phyloP scores from a whole-genome alignment of 2,888 invertebrate genomes.

The Apeira syringaria region DNA sequence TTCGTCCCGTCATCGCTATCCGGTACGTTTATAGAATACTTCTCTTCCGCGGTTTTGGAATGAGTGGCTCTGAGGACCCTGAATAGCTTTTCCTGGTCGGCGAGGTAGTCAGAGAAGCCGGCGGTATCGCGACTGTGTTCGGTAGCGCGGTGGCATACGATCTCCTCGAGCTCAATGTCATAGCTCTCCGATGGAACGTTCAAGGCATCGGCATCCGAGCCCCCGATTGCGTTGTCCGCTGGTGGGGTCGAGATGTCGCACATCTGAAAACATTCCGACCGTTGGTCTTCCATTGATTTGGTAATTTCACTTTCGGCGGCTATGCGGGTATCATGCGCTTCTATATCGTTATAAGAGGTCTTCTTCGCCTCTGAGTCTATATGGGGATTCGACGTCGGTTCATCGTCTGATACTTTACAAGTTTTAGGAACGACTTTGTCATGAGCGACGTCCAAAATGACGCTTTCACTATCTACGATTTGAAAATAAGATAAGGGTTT shows the following conservation, averaged over 20 bases:
- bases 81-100: constrained; percentile 49
- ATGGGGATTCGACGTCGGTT: constrained; percentile 5
- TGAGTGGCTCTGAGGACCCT: constrained; percentile 38
- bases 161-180: constrained; percentile 36
- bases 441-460: constrained; percentile 7
- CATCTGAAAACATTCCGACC: constrained; percentile 34
- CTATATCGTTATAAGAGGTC: constrained; percentile 13
- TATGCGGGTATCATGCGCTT: constrained; percentile 22
- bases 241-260: constrained; percentile 19
- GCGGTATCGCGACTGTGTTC: constrained; percentile 27
- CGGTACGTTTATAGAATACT: constrained; percentile 16
- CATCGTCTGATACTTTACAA: constrained; percentile 7
- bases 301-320: constrained; percentile 24
- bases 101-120: constrained; percentile 47
- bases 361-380: constrained; percentile 11
- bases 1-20: constrained; percentile 24
- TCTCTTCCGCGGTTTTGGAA: constrained; percentile 13
- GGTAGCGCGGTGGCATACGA: constrained; percentile 28
- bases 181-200: constrained; percentile 9
- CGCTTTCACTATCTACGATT: constrained; percentile 16
- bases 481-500: constrained; percentile 25
- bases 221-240: constrained; percentile 12
- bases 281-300: constrained; percentile 31
- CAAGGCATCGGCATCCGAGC: constrained; percentile 7
- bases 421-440: constrained; percentile 6